Evolutionary conservation across 1,140 invertebrate genomes (phyloP), one percentile per base, ranked within the genome.

Genomic region (Augochlora pura): DNA sequence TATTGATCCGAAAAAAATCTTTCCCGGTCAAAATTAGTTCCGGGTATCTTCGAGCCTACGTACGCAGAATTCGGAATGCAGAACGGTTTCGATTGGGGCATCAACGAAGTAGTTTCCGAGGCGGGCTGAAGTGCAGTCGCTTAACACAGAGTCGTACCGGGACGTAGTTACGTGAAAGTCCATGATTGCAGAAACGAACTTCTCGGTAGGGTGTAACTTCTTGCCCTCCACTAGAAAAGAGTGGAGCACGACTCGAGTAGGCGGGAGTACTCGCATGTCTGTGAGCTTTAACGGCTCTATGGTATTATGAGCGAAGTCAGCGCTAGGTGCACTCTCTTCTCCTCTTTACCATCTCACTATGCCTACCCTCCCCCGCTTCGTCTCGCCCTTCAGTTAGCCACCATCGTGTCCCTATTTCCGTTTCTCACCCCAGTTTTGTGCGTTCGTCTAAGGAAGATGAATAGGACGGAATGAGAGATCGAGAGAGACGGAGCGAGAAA

Each of bases 251-350:
- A 12, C 60, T 77, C 54, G 82, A 84, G 78, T 64, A 77, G 69
- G 69, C 67, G 68, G 68, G 78, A 81, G 80, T 65, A 81, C 68
- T 70, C 62, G 77, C 73, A 46, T 75, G 66, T 73, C 68, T 73
- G 72, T 59, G 63, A 75, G 72, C 70, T 81, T 82, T 85, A 85
- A 85, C 84, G 69, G 60, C 25, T 73, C 74, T 65, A 85, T 77
- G 64, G 63, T 72, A 82, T 85, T 85, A 86, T 86, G 81, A 85
- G 71, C 63, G 66, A 80, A 86, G 80, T 79, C 80, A 68, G 71
- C 70, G 71, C 52, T 65, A 32, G 65, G 7, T 67, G 32, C 49
- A 46, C 68, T 71, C 73, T 73, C 62, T 71, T 81, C 66, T 62
- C 76, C 25, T 52, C 52, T 62, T 77, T 69, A 42, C 64, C 38